These are phyloP conservation scores for Gobionotothen gibberifrons DNA, from an alignment of 2,797 vertebrate species.

Conservation along the genomic window DNA sequence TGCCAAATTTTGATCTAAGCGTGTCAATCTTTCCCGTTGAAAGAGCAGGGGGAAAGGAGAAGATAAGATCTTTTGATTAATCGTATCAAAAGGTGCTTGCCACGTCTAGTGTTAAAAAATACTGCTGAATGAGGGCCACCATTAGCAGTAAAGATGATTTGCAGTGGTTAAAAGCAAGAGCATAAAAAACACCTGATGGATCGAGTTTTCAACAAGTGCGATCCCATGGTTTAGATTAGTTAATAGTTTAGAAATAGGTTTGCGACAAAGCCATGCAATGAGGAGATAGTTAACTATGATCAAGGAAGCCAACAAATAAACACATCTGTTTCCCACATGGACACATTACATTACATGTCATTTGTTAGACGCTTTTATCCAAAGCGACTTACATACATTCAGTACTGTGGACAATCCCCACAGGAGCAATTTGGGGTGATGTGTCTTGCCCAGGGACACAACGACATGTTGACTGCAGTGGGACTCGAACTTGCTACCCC, in stretches of 20 bases:
- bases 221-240: constrained; percentile 10
- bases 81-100: constrained; percentile 41
- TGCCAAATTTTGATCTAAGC: constrained; percentile 42
- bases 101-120: constrained; percentile 51
- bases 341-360: no score
- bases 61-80: constrained; percentile 52
- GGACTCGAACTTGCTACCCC: no score
- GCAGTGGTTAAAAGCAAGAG: constrained; percentile 45
- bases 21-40: constrained; percentile 45
- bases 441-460: no score
- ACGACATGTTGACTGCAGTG: no score
- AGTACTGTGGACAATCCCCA: no score
- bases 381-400: no score
- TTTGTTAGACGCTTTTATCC: no score
- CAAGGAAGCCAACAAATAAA: constrained; percentile 8
- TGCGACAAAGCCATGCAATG: constrained; percentile 7
- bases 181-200: constrained; percentile 54
- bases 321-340: constrained; percentile 55
- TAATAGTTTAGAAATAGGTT: constrained; percentile 11
- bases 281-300: constrained; percentile 13
- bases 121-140: constrained; percentile 29
- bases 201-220: constrained; percentile 40
- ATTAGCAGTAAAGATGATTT: constrained; percentile 56
- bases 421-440: no score
- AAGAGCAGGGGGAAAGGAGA: constrained; percentile 29